Percentiles rank a stretch among this genome's conserved stretches.
These are phyloP conservation scores for Ophioderma brevispina DNA, from an alignment of 35 echinoderm and acorn worm species.

Conservation along the genomic window DNA sequence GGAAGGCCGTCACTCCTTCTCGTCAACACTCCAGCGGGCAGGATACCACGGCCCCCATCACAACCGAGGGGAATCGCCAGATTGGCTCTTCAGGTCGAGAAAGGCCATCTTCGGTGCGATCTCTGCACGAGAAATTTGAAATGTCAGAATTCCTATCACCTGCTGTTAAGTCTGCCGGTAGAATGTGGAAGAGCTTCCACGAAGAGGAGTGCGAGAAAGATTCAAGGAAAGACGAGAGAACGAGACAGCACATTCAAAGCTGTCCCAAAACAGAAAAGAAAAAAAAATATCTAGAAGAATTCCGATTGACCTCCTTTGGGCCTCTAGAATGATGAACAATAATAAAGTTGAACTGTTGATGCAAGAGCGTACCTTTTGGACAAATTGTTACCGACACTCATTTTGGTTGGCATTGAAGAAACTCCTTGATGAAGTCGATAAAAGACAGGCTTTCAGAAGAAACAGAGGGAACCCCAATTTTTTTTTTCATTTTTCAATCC, in stretches of 20 bases:
- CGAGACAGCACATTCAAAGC: constrained; percentile 58
- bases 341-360: constrained; percentile 93
- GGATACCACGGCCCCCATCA: background rate
- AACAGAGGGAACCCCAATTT: constrained; percentile 68
- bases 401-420: constrained; percentile 93
- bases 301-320: constrained; percentile 63
- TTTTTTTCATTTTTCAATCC: too few species aligned
- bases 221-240: constrained; percentile 70
- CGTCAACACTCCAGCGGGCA: constrained; percentile 42
- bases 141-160: constrained; percentile 83
- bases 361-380: constrained; percentile 90
- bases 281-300: constrained; percentile 89
- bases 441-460: constrained; percentile 65
- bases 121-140: constrained; percentile 68
- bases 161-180: constrained; percentile 84
- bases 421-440: constrained; percentile 80
- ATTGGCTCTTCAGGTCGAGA: constrained; percentile 49
- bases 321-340: constrained; percentile 79
- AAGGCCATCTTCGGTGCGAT: constrained; percentile 74
- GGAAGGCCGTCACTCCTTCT: constrained; percentile 39
- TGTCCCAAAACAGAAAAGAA: constrained; percentile 46
- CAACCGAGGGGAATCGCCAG: background rate
- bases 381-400: constrained; percentile 94
- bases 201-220: constrained; percentile 83
- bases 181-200: constrained; percentile 94